These are phyloP conservation scores for Laspeyria flexula DNA, from an alignment of 2,888 invertebrate genomes.

Conservation along the genomic window DNA sequence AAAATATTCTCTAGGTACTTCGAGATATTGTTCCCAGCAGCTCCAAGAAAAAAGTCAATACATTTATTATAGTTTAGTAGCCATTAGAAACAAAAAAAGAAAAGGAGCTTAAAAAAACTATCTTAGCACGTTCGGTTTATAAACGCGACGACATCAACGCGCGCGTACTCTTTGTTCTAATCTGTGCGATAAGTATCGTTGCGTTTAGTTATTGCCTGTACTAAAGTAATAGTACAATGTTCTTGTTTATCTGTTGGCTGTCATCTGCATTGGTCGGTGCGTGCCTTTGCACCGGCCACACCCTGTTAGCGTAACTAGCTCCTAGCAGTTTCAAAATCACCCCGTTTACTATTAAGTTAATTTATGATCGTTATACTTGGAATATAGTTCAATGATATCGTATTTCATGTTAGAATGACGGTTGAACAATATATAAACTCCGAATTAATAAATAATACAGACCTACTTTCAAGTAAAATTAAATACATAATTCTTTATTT, in stretches of 20 bases:
- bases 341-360: conserved; percentile 21
- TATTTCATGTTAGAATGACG: conserved; percentile 16
- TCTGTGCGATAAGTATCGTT: conserved; percentile 31
- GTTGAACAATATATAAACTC: neutral
- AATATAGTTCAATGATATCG: conserved; percentile 21
- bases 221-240: conserved; percentile 2
- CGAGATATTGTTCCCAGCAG: no score
- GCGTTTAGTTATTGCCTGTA: conserved; percentile 29
- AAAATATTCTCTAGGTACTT: no score
- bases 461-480: no score
- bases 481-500: no score
- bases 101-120: neutral
- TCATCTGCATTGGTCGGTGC: conserved; percentile 36
- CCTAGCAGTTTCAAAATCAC: conserved; percentile 36
- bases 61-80: no score
- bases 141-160: conserved; percentile 14
- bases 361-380: conserved; percentile 15
- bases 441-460: no score
- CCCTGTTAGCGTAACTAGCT: conserved; percentile 33
- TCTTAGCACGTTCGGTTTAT: neutral
- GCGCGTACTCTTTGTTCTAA: conserved; percentile 23
- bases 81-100: neutral
- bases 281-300: conserved; percentile 31
- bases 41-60: no score
- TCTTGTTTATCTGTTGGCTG: conserved; percentile 44